Evolutionary conservation across 2,113 vertebrate species (phyloP), one percentile per base, ranked within the genome.

Genomic region (Tachysurus fulvidraco): DNA sequence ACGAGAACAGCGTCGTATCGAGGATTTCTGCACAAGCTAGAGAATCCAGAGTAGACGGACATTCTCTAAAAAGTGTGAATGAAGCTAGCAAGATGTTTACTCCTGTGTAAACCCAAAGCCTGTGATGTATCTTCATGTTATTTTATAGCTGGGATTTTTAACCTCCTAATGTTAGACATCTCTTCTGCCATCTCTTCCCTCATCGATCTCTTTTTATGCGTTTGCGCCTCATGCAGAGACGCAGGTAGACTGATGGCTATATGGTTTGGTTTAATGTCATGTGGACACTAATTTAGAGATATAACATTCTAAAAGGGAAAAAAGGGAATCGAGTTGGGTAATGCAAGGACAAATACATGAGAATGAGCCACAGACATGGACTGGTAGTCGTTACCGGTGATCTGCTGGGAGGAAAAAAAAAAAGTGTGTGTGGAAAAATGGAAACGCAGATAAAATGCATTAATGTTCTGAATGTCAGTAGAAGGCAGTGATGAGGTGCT

Each of bases 331-430:
- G 7, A 77, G 23, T 10, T 3, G 14, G 16, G n/a, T 50, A 62
- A 52, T 67, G 44, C n/a, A 54, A 23, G 46, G 62, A 30, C 0
- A 71, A 83, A 83, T 13, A 30, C n/a, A 60, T 25, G 5, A 83
- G 14, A 65, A 41, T 21, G 9, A 62, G 23, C 41, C 59, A 65
- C 82, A 86, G 79, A 81, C 65, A 28, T 60, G 76, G 85, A 69
- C 90, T 92, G 91, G 86, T 89, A 83, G 85, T 81, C 83, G 92
- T 93, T 92, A 94, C 78, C 52, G 65, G 69, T 88, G 62, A 81
- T 23, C 28, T n/a, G 78, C 19, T 73, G 65, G 84, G 64, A 87
- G 85, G 62, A 81, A 71, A 57, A 54, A 28, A 46, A 28, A 28
- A 79, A 46, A 44, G 17, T 50, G 69, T 21, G 74, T 79, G 44